These are phyloP conservation scores for Helleia helle DNA, from an alignment of 2,888 invertebrate species.

Conservation along the genomic window DNA sequence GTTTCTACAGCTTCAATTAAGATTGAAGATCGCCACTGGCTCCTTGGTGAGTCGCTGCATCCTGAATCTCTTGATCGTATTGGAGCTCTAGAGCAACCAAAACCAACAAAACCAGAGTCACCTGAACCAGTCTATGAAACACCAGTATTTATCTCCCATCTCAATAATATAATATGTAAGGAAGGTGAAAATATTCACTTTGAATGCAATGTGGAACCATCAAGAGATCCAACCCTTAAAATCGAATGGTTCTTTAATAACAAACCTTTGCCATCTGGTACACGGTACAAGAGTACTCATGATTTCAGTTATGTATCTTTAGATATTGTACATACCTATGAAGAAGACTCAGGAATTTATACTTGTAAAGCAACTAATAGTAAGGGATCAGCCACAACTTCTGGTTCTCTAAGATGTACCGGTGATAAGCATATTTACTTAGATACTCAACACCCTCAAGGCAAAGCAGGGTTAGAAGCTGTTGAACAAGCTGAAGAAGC, in stretches of 20 bases:
- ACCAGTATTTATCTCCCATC: constrained; percentile 91
- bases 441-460: constrained; percentile 97
- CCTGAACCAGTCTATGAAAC: constrained; percentile 87
- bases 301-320: constrained; percentile 97
- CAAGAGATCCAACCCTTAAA: constrained; percentile 90
- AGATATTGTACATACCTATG: constrained; percentile 89
- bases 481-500: constrained; percentile 93
- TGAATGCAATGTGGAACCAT: constrained; percentile 93
- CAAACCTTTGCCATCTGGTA: constrained; percentile 88
- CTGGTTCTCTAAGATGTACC: constrained; percentile 89
- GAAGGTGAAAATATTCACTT: constrained; percentile 93
- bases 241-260: constrained; percentile 98
- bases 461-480: constrained; percentile 89
- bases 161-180: constrained; percentile 91
- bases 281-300: constrained; percentile 92
- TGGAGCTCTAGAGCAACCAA: constrained; percentile 88
- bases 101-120: constrained; percentile 76
- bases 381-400: constrained; percentile 91
- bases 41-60: constrained; percentile 89
- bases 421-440: constrained; percentile 85
- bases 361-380: constrained; percentile 92
- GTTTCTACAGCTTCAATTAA: constrained; percentile 93
- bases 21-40: constrained; percentile 91
- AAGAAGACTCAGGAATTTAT: constrained; percentile 94
- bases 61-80: constrained; percentile 92